These are phyloP conservation scores for Lepidocolaptes lacrymiger DNA, from an alignment of 2,797 vertebrate species.

Conservation along the genomic window DNA sequence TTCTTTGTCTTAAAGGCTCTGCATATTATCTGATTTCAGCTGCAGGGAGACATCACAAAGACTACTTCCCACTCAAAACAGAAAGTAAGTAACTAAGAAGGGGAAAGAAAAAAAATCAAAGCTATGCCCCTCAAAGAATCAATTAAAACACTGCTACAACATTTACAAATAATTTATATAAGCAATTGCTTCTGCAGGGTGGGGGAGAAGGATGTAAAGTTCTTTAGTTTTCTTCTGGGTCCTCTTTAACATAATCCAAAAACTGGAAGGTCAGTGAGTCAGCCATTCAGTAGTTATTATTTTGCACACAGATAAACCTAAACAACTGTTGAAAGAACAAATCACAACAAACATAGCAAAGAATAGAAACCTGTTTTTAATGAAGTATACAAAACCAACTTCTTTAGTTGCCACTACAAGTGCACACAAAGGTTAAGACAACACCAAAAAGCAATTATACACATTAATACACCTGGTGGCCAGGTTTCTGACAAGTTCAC, in stretches of 20 bases:
- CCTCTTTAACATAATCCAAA: not conserved
- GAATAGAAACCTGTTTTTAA: conserved; percentile 23
- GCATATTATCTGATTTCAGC: not conserved
- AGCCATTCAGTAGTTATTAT: not conserved
- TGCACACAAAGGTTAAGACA: not conserved
- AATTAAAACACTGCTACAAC: not conserved
- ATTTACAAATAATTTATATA: not conserved
- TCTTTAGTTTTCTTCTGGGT: not conserved
- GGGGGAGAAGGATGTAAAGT: not conserved
- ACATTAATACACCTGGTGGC: not conserved
- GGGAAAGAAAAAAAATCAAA: not conserved
- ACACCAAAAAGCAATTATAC: conserved; percentile 30
- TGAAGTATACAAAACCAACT: not conserved
- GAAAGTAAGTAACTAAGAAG: not conserved
- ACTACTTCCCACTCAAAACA: not conserved
- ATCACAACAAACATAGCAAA: not conserved
- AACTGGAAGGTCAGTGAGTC: not conserved
- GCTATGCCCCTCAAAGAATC: not conserved
- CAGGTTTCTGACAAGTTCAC: not conserved
- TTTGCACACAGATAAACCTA: not conserved
- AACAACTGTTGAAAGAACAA: not conserved
- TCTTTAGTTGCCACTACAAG: not conserved
- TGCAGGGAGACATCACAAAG: not conserved
- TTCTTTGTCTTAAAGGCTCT: not conserved
- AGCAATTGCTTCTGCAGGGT: not conserved